Base-by-base conservation (phyloP, 2,888 invertebrate species). In the Hipparchia semele region DNA sequence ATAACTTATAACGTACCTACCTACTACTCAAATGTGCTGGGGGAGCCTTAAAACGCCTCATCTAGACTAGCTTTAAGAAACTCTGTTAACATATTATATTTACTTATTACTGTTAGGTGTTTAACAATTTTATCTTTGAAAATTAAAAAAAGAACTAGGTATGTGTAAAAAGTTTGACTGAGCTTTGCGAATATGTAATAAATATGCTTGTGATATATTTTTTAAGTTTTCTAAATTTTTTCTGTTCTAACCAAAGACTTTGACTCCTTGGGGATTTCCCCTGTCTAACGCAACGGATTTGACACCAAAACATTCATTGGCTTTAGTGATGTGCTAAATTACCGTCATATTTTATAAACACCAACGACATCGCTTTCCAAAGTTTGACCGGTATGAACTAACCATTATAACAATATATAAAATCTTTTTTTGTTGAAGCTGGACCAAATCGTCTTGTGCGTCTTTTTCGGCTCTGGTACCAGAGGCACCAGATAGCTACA, bases 231-330 rank as follows among this genome's bases (percentile, higher is more conserved):
- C 85, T 83, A 86, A 87, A 87, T 87, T 84, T 89, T 86, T 84
- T 90, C 88, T 92, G 88, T 91, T 86, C 91, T 92, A 91, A 92
- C 92, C 91, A 93, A 94, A 93, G 93, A 94, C 94, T 92, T 91
- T 89, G 86, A 84, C 84, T 85, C 85, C 80, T 86, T 87, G 86
- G 87, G 87, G 84, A 86, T 88, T 85, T 84, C 83, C 82, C 12
- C 12, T 2, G 51, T 59, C 10, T 12, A 33, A 39, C 10, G 9
- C 3, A 10, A 39, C 1, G 13, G 8, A 8, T 46, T 46, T 46
- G 46, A 6, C 46, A 6, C 6, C 46, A 4, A 4, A 46, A 46
- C 46, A 46, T 46, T 46, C 46, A 6, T 56, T 56, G 56, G 56
- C n/a, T 6, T 56, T 8, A 23, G 23, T 12, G 10, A 58, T 58